Conservation (phyloP, 2,797 vertebrate genomes). For the Octomys mimax region DNA sequence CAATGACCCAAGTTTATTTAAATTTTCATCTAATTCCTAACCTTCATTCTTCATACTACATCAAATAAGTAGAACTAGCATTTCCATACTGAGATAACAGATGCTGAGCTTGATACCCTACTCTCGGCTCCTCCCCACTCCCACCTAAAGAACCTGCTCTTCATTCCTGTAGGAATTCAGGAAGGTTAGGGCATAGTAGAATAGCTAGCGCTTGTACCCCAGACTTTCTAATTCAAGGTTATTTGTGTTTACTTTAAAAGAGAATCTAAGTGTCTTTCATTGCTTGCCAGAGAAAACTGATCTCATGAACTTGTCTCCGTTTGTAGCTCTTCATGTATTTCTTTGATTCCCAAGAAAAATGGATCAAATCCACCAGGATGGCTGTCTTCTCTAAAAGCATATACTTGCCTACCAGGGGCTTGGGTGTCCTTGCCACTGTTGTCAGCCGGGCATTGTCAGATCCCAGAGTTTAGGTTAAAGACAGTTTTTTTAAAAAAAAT, state of each 20-base stretch:
- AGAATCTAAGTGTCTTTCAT: background rate
- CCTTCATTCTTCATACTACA: background rate
- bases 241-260: background rate
- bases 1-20: background rate
- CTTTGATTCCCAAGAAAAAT: background rate
- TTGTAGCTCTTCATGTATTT: background rate
- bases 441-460: background rate
- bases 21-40: conserved; percentile 1
- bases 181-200: background rate
- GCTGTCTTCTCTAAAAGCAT: background rate
- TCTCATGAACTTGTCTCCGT: background rate
- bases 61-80: background rate
- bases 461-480: background rate
- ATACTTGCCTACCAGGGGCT: background rate
- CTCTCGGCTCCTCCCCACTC: accelerated
- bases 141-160: background rate
- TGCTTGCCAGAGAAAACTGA: background rate
- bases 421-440: background rate
- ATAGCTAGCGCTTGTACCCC: background rate
- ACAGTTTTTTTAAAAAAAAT: background rate
- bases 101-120: background rate
- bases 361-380: background rate
- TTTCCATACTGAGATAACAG: background rate
- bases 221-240: background rate
- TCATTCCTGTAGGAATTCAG: background rate